phyloP scores from a whole-genome alignment of 2,888 invertebrate genomes.

The Cyrtodaria siliqua region DNA sequence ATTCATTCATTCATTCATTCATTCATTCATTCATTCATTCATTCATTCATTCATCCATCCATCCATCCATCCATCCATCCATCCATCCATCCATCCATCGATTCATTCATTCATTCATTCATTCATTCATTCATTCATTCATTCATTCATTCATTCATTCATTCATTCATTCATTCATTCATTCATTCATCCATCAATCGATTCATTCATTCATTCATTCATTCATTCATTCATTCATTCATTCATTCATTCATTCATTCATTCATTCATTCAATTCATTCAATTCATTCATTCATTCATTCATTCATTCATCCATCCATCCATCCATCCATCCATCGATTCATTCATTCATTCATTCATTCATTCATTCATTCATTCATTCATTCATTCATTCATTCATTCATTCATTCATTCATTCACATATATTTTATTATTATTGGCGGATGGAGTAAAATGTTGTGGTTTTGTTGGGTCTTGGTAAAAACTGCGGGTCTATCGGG shows the following conservation, averaged over 20 bases:
- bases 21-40: not conserved
- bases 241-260: not conserved
- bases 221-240: too few relatives aligned
- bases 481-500: too few relatives aligned
- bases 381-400: not conserved
- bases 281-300: not conserved
- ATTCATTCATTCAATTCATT: not conserved
- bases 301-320: constrained; percentile 1
- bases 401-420: too few relatives aligned
- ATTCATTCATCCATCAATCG: too few relatives aligned
- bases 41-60: not conserved
- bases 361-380: not conserved
- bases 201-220: too few relatives aligned
- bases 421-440: too few relatives aligned
- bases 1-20: not conserved
- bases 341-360: not conserved
- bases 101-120: not conserved
- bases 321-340: not conserved
- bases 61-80: not conserved
- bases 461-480: too few relatives aligned
- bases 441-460: too few relatives aligned
- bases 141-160: not conserved
- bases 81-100: constrained; percentile 2
- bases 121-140: not conserved
- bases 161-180: not conserved